phyloP scores from a whole-genome alignment of 2,888 invertebrate genomes.

The Dimorphilus gyrociliatus region DNA sequence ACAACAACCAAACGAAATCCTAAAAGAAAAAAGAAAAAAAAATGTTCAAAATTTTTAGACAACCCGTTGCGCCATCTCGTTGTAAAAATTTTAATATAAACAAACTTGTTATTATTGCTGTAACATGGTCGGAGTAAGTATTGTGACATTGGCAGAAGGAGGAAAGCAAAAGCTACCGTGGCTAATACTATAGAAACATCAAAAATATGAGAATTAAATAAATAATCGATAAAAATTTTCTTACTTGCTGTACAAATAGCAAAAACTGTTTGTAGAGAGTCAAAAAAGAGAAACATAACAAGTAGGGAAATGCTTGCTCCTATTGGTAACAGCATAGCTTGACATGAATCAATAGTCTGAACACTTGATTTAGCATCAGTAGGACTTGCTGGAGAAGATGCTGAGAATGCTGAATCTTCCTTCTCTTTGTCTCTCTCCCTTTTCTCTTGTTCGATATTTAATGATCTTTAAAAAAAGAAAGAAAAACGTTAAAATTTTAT shows the following conservation, averaged over 20 bases:
- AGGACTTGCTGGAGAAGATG: constrained; percentile 55
- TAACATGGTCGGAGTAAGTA: constrained; percentile 72
- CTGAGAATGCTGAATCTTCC: constrained; percentile 24
- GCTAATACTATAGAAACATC: constrained; percentile 52
- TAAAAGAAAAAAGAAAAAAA: constrained; percentile 17
- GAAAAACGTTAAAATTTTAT: too few species aligned
- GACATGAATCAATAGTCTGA: constrained; percentile 88
- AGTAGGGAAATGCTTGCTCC: constrained; percentile 87
- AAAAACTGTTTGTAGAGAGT: constrained; percentile 76
- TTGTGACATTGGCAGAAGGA: constrained; percentile 90
- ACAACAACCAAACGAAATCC: constrained; percentile 72
- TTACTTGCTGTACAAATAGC: constrained; percentile 88
- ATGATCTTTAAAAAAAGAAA: constrained; percentile 47
- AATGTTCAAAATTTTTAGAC: neutral
- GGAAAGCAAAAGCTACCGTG: constrained; percentile 85
- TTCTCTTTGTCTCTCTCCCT: constrained; percentile 50
- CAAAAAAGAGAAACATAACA: constrained; percentile 97
- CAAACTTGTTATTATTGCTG: constrained; percentile 47
- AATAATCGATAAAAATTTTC: constrained; percentile 9
- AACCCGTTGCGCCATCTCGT: neutral
- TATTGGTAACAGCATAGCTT: constrained; percentile 77
- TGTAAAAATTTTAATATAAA: too few species aligned
- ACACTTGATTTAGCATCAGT: constrained; percentile 52
- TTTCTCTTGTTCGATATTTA: constrained; percentile 89
- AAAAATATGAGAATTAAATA: neutral